These are phyloP conservation scores for silkworm (Bombyx mori) DNA, from an alignment of 1,140 invertebrate species.

Conservation along the genomic window ASM3026992v2 NC_085111.1:9219501-9220000, in stretches of 20 bases:
- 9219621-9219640: constrained; percentile 47
- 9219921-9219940: no score
- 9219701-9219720: constrained; percentile 29
- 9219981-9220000: no score
- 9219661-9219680: constrained; percentile 65
- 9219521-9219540: constrained; percentile 67
- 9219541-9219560: constrained; percentile 70
- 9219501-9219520: constrained; percentile 72
- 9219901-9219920: no score
- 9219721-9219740: neutral
- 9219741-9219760: no score
- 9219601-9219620: constrained; percentile 75
- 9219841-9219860: neutral
- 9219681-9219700: constrained; percentile 73
- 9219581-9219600: constrained; percentile 75
- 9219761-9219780: no score
- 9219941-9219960: no score
- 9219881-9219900: no score
- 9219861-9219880: neutral
- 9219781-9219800: no score
- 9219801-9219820: no score
- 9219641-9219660: constrained; percentile 55
- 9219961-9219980: no score
- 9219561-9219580: constrained; percentile 70
- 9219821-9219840: neutral